Conservation (phyloP, 2,113 vertebrate species). For the Nicator chloris region DNA sequence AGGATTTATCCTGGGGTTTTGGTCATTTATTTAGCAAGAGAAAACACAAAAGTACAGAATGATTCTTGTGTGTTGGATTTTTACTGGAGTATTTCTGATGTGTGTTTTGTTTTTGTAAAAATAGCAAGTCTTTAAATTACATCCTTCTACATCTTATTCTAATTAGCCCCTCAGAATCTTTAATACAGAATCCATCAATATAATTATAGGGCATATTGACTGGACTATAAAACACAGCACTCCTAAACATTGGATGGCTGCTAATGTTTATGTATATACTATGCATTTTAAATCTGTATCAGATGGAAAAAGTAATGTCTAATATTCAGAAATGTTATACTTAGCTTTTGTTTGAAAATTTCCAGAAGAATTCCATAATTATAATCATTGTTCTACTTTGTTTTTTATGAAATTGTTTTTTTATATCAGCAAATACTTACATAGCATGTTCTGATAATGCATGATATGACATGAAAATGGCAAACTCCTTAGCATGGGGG, state of each 20-base stretch:
- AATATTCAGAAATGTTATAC: background rate
- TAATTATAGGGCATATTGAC: background rate
- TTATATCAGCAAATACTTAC: background rate
- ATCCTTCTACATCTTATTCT: background rate
- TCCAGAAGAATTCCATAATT: background rate
- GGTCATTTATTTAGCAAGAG: background rate
- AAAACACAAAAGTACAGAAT: background rate
- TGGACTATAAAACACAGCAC: background rate
- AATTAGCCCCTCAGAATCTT: background rate
- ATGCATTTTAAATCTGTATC: constrained; percentile 50
- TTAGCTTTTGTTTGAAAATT: background rate
- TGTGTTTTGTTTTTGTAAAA: background rate
- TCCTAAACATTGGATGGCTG: background rate
- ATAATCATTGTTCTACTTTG: background rate
- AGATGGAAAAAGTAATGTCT: constrained; percentile 57
- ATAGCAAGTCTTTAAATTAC: background rate
- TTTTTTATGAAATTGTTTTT: background rate
- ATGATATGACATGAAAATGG: background rate
- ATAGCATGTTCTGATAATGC: background rate
- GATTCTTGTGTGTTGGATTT: background rate
- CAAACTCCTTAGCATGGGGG: background rate
- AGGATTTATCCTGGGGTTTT: background rate
- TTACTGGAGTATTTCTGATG: background rate
- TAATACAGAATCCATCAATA: background rate
- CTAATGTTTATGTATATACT: constrained; percentile 8